These are phyloP conservation scores for Pherbina coryleti DNA, from an alignment of 2,888 invertebrate genomes.

Conservation along the genomic window DNA sequence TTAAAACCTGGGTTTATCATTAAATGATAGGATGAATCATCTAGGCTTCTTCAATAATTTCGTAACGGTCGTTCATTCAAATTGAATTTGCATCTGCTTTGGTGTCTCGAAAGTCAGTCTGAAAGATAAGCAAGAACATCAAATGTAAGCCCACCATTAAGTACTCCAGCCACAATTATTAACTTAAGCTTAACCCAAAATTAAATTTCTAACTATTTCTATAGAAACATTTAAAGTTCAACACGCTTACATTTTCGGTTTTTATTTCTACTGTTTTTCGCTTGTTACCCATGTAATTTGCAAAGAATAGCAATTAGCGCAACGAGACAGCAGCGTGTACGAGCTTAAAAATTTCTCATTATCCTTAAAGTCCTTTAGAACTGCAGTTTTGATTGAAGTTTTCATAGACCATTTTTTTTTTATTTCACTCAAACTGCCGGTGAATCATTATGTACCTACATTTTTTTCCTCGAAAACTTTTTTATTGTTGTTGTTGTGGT, in stretches of 20 bases:
- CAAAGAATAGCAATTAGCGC: slow-evolving; percentile 14
- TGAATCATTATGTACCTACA: too few species aligned
- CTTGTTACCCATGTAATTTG: background rate
- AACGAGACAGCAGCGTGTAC: background rate
- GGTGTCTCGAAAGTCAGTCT: too few species aligned
- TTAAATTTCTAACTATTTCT: background rate
- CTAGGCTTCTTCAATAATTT: too few species aligned
- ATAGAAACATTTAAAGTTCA: background rate
- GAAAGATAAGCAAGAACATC: too few species aligned
- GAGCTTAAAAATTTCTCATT: background rate
- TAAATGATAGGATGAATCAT: too few species aligned
- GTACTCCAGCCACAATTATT: background rate
- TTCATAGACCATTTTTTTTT: background rate
- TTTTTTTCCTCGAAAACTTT: background rate
- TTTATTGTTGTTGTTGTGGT: slow-evolving; percentile 3
- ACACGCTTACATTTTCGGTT: background rate
- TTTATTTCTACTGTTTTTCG: background rate
- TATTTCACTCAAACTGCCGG: background rate
- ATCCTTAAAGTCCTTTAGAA: slow-evolving; percentile 22
- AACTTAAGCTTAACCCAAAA: background rate
- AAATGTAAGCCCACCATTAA: too few species aligned
- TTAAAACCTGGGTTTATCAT: too few species aligned
- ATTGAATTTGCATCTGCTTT: too few species aligned
- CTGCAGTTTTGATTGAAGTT: slow-evolving; percentile 31
- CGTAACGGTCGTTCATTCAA: too few species aligned